Base-by-base conservation (phyloP, 2,113 vertebrate species). In the Poeciliopsis retropinna region DNA sequence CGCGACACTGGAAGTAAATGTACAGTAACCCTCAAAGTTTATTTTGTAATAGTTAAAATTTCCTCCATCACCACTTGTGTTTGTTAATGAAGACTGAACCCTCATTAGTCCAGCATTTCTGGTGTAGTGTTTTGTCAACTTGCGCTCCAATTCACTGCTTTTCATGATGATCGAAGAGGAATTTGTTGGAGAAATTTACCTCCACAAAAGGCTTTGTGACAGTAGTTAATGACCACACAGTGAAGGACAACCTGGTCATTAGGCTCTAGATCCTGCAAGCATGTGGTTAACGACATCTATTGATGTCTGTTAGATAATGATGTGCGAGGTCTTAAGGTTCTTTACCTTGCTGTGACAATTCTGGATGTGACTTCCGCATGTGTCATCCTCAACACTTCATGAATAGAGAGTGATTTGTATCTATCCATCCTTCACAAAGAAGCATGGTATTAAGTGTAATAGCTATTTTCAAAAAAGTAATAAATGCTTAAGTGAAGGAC, bases 241-340 rank as follows among this genome's bases (percentile, higher is more conserved):
- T 72, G 78, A 88, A 88, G 86, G 89, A 88, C 83, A 73, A 75
- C 70, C 44, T 78, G 70, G 77, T 78, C 77, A 79, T 90, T 89
- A 90, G 65, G 69, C 76, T 65, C 54, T 73, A 75, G 80, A 67
- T 80, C 81, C 61, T 70, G 25, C 51, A 37, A 70, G 73, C 63
- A 71, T 76, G 75, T 71, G 74, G 72, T 80, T 84, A 80, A 88
- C 76, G 84, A 68, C 72, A 31, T 70, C 81, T 73, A 74, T 78
- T 85, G 86, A 87, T 85, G 84, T 78, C 72, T 67, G 9, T 51
- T 64, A 66, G 73, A 85, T 81, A 76, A 85, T 78, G 61, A 78
- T 65, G 67, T 47, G 62, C n/a, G 70, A 44, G 69, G 66, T 76
- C 28, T 69, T 41, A 60, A 37, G 64, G 60, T 62, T 57, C 75